Evolutionary conservation across 2,113 vertebrate genomes (phyloP), one percentile per base, ranked within the genome.

Genomic region (Myotis yumanensis): DNA sequence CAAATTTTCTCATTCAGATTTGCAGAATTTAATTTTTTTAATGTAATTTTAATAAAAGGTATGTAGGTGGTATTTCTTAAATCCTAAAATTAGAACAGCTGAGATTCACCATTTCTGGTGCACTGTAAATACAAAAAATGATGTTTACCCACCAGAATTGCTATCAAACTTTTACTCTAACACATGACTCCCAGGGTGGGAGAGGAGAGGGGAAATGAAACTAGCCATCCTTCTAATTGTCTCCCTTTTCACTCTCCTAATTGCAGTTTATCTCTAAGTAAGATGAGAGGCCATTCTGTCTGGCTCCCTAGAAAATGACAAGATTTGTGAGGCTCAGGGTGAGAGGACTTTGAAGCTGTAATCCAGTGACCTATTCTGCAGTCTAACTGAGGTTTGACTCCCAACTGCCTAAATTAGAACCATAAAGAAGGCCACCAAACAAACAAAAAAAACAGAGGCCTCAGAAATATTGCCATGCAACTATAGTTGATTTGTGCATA

Each of bases 1-100:
- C 90, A 40, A 88, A 57, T 20, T 91, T 87, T 94, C 79, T 86
- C 57, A 64, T 79, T 90, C 72, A 90, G 25, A 73, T 2, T 25
- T 23, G 59, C 57, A 87, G 35, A 62, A 77, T 51, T 75, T 94
- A 68, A 81, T 54, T 69, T 91, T 86, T 86, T 69, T 86, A 37
- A 66, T 25, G 18, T 43, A 37, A 62, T 48, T 87, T 91, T 75
- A 62, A 40, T 76, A 57, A 75, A 72, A 68, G 37, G 52, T 73
- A 46, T 17, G 73, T 15, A 40, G 10, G 46, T 81, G 20, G 30
- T 28, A 80, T 48, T 84, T 73, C 68, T 87, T 57, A 73, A n/a
- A 87, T 68, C 16, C 54, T 59, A 73, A 43, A 76, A 48, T 69
- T 18, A 89, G 35, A 43, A 69, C 14, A 40, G 48, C 35, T 43